These are phyloP conservation scores for Eupithecia vulgata DNA, from an alignment of 2,888 invertebrate species.

Conservation along the genomic window DNA sequence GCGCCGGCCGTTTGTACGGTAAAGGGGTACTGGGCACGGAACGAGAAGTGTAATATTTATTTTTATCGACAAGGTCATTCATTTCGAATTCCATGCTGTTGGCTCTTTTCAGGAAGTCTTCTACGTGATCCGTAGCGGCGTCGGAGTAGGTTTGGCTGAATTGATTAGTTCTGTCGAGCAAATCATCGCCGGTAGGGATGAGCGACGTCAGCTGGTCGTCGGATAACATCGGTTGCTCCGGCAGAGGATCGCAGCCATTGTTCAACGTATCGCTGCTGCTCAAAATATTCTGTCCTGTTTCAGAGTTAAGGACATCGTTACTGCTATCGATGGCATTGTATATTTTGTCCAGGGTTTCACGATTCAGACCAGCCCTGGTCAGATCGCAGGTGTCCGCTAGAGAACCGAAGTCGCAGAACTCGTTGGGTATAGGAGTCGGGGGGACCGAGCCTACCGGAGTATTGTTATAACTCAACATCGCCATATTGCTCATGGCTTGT, in stretches of 20 bases:
- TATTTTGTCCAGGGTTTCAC: constrained; percentile 87
- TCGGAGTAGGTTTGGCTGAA: constrained; percentile 67
- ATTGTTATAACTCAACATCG: constrained; percentile 73
- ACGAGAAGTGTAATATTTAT: constrained; percentile 83
- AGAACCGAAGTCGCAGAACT: constrained; percentile 88
- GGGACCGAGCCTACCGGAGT: constrained; percentile 87
- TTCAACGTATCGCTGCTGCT: constrained; percentile 65
- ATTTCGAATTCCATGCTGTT: constrained; percentile 78
- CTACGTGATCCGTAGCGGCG: constrained; percentile 67
- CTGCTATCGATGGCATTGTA: constrained; percentile 85
- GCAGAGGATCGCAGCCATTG: constrained; percentile 72
- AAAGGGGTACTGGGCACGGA: constrained; percentile 89
- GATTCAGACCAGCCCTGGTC: constrained; percentile 78
- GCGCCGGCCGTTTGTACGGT: constrained; percentile 76
- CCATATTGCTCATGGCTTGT: constrained; percentile 78
- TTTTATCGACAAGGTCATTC: constrained; percentile 71
- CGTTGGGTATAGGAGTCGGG: constrained; percentile 88
- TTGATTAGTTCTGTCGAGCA: constrained; percentile 65
- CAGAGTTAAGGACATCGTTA: constrained; percentile 72
- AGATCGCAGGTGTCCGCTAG: constrained; percentile 84
- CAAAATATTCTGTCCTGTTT: constrained; percentile 61
- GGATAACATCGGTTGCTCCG: constrained; percentile 69
- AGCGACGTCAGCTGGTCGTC: constrained; percentile 72
- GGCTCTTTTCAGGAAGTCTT: constrained; percentile 75
- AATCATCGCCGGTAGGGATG: constrained; percentile 69